phyloP scores from a whole-genome alignment of 2,888 invertebrate genomes.

The Magallana nippona region DNA sequence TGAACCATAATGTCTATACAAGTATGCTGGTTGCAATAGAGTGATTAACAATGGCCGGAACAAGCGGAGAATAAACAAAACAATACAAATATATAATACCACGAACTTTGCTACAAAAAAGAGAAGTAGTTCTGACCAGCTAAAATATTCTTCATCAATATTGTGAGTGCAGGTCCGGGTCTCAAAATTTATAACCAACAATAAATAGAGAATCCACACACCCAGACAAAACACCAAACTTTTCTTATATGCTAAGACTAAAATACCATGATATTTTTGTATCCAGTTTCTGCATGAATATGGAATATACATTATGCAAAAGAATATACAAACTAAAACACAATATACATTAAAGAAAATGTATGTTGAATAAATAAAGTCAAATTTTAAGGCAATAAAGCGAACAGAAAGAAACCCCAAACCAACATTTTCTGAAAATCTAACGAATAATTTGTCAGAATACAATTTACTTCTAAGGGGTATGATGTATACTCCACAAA shows the following conservation, averaged over 20 bases:
- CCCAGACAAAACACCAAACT: background rate
- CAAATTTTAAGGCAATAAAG: background rate
- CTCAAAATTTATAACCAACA: background rate
- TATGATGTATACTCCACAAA: background rate
- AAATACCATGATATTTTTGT: background rate
- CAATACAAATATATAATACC: background rate
- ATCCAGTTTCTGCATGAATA: background rate
- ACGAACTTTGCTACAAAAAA: background rate
- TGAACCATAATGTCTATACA: background rate
- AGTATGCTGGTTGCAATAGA: background rate
- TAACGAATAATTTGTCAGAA: background rate
- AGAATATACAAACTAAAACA: background rate
- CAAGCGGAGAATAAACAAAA: background rate
- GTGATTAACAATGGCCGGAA: background rate
- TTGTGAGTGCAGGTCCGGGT: background rate
- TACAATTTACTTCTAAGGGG: background rate
- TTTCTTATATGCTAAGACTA: background rate
- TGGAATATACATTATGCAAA: background rate
- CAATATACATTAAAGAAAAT: background rate
- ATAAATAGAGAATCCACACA: background rate
- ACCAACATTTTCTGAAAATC: background rate
- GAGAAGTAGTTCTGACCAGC: background rate
- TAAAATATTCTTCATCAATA: background rate
- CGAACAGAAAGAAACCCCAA: background rate
- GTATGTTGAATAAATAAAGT: background rate